Percentiles rank a stretch among this genome's conserved stretches.
Evolutionary conservation across 2,888 invertebrate genomes (phyloP).

Genomic region (Trachelus stipa): DNA sequence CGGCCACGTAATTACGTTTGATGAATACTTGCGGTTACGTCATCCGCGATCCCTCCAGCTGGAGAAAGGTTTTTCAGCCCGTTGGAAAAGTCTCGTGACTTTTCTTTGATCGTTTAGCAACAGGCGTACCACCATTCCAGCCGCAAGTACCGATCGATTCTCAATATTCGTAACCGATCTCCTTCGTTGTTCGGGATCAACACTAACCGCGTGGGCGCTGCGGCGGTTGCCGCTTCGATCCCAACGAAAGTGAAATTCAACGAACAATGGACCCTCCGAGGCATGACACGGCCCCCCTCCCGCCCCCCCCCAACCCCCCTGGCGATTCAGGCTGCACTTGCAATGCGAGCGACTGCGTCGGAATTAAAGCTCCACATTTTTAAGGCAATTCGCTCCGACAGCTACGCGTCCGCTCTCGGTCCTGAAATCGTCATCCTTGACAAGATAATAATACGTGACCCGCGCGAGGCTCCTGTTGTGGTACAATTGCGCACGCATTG

Average conservation of each 20-base stretch:
- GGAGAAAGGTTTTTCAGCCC: not conserved
- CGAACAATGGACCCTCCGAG: conserved; percentile 29
- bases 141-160: not conserved
- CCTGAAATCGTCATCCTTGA: conserved; percentile 18
- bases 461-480: too few relatives aligned
- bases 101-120: too few relatives aligned
- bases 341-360: conserved; percentile 7
- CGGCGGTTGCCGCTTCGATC: too few relatives aligned
- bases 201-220: not conserved
- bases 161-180: too few relatives aligned
- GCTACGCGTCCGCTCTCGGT: conserved; percentile 18
- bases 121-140: too few relatives aligned
- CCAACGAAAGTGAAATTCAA: conserved; percentile 25
- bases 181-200: not conserved
- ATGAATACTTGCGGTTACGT: conserved; percentile 48
- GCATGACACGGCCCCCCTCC: not conserved
- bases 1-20: conserved; percentile 38
- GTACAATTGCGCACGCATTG: too few relatives aligned
- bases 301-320: too few relatives aligned
- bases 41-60: conserved; percentile 27
- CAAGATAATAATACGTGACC: conserved; percentile 14
- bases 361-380: conserved; percentile 7
- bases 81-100: not conserved
- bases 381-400: conserved; percentile 5
- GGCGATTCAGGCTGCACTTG: too few relatives aligned